Percentiles rank a stretch among this genome's conserved stretches.
These are phyloP conservation scores for Sarcophaga subvicina DNA, from an alignment of 2,888 invertebrate genomes.

Conservation along the genomic window DNA sequence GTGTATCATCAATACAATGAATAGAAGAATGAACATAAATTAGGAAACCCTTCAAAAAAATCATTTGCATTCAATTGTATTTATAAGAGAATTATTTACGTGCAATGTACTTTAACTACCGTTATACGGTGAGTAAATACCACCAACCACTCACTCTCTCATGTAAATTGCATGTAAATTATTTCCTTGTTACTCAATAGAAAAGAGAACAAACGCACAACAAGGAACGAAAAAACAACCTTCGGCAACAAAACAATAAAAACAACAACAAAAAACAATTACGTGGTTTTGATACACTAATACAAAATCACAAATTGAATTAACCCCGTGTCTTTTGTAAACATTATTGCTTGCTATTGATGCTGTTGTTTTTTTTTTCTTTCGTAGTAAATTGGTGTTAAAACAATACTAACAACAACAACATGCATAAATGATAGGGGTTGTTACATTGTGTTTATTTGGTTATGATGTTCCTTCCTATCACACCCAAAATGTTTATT, in stretches of 20 bases:
- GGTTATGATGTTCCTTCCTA: neutral
- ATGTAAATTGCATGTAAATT: constrained; percentile 36
- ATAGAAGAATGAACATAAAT: too few species aligned
- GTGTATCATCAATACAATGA: too few species aligned
- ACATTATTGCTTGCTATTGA: neutral
- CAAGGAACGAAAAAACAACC: too few species aligned
- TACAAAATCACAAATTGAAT: constrained; percentile 21
- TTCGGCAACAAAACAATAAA: too few species aligned
- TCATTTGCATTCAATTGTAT: too few species aligned
- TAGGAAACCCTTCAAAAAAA: too few species aligned
- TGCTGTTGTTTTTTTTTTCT: neutral
- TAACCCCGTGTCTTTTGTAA: too few species aligned
- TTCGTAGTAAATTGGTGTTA: constrained; percentile 13
- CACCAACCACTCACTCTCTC: neutral
- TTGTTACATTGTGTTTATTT: constrained; percentile 28
- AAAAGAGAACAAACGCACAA: too few species aligned
- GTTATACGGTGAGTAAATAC: too few species aligned
- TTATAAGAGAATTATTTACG: constrained; percentile 59
- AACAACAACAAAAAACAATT: constrained; percentile 43
- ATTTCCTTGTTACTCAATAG: constrained; percentile 16
- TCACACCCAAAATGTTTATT: too few species aligned
- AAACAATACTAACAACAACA: constrained; percentile 38
- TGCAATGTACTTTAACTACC: constrained; percentile 35
- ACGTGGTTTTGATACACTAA: constrained; percentile 57
- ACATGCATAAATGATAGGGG: constrained; percentile 52